A percentile compares a stretch with the other conserved stretches of the same genome.
These are phyloP conservation scores for Dromas ardeola DNA, from an alignment of 2,113 vertebrate genomes.

Conservation along the genomic window DNA sequence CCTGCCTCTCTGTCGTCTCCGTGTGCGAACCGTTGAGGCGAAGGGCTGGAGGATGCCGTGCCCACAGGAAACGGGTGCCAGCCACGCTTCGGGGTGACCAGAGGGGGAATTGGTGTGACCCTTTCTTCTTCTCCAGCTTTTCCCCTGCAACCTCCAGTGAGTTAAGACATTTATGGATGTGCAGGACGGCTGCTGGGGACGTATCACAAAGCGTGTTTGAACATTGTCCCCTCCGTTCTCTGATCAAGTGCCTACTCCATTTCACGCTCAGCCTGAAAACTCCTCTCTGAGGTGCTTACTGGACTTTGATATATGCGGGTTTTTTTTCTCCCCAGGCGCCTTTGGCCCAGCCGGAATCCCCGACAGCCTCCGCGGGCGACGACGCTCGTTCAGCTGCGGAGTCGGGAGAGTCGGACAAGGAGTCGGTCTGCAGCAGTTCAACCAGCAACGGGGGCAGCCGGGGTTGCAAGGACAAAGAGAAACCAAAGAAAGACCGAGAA, in stretches of 20 bases:
- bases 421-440: constrained; percentile 94
- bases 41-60: background rate
- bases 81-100: background rate
- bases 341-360: constrained; percentile 94
- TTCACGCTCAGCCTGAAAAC: background rate
- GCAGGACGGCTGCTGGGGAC: background rate
- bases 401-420: constrained; percentile 94
- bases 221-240: rapidly evolving
- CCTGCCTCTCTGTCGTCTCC: too few species aligned
- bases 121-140: background rate
- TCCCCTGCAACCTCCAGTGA: background rate
- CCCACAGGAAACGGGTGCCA: background rate
- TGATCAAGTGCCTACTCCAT: rapidly evolving
- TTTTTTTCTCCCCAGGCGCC: constrained; percentile 78
- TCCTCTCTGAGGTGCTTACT: rapidly evolving
- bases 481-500: constrained; percentile 74
- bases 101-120: too few species aligned
- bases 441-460: constrained; percentile 81
- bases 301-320: background rate
- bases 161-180: rapidly evolving
- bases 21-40: rapidly evolving
- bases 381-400: constrained; percentile 87
- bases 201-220: rapidly evolving
- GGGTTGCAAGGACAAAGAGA: constrained; percentile 71
- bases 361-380: constrained; percentile 89